Conservation (phyloP, 1,140 invertebrate genomes). For the Drosophila sproati region DNA sequence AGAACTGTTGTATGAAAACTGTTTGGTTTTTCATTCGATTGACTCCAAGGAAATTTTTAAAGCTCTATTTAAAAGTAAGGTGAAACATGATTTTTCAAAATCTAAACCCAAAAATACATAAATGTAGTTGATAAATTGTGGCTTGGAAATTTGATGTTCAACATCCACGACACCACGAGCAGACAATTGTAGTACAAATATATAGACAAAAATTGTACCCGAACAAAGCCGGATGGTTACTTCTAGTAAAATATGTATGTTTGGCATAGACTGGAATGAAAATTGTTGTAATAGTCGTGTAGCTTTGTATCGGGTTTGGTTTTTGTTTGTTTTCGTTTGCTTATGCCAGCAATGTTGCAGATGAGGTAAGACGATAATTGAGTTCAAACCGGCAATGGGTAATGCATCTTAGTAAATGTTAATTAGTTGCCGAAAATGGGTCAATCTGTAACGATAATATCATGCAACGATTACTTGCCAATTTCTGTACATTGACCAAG, state of each 20-base stretch:
- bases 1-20: neutral
- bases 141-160: no score
- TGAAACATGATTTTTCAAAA: neutral
- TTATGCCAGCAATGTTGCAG: slow-evolving; percentile 37
- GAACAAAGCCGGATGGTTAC: neutral
- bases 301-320: slow-evolving; percentile 15
- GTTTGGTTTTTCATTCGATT: neutral
- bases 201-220: neutral
- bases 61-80: no score
- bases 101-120: no score
- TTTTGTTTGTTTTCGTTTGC: slow-evolving; percentile 26
- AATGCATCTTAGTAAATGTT: slow-evolving; percentile 74
- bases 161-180: no score
- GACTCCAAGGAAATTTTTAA: neutral
- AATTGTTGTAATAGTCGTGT: slow-evolving; percentile 67
- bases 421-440: slow-evolving; percentile 78
- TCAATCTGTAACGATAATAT: slow-evolving; percentile 48
- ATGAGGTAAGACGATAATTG: slow-evolving; percentile 79
- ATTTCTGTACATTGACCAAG: slow-evolving; percentile 26
- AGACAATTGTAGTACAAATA: no score
- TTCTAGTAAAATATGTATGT: slow-evolving; percentile 15
- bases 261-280: slow-evolving; percentile 51
- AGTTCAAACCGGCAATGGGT: slow-evolving; percentile 65
- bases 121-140: no score
- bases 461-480: slow-evolving; percentile 40